Conservation (phyloP, 2,113 vertebrate genomes). For the Ondatra zibethicus region DNA sequence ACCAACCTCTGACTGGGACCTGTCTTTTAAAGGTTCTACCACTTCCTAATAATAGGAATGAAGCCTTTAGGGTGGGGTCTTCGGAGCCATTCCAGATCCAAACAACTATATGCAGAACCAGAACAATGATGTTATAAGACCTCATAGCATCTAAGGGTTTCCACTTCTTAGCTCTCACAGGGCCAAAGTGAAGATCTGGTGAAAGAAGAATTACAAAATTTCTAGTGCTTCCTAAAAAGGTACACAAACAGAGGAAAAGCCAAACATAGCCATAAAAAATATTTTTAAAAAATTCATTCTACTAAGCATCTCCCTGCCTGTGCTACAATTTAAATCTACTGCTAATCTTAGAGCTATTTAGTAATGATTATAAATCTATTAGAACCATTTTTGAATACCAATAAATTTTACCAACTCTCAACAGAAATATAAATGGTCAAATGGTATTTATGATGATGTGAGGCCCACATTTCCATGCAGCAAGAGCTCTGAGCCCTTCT, state of each 20-base stretch:
- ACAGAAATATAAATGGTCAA: not conserved
- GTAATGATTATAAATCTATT: not conserved
- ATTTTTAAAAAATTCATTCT: not conserved
- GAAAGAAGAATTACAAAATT: not conserved
- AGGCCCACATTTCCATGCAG: not conserved
- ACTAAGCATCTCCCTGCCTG: not conserved
- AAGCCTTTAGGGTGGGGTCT: not conserved
- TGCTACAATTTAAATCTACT: not conserved
- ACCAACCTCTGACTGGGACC: too few species aligned
- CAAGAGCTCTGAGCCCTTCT: not conserved
- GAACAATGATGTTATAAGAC: not conserved
- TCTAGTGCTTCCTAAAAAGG: not conserved
- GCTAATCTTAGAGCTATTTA: not conserved
- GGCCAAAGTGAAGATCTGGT: not conserved
- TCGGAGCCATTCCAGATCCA: not conserved
- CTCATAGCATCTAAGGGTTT: not conserved
- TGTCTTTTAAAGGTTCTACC: not conserved
- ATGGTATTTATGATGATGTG: not conserved
- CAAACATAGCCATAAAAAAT: not conserved
- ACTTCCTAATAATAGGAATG: not conserved
- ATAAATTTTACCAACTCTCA: not conserved
- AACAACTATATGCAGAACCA: not conserved
- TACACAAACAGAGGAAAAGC: not conserved
- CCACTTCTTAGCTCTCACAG: not conserved
- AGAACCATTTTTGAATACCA: not conserved